A percentile compares a stretch with the other conserved stretches of the same genome.
These are phyloP conservation scores for Perizoma affinitatum DNA, from an alignment of 2,888 invertebrate genomes.

Conservation along the genomic window DNA sequence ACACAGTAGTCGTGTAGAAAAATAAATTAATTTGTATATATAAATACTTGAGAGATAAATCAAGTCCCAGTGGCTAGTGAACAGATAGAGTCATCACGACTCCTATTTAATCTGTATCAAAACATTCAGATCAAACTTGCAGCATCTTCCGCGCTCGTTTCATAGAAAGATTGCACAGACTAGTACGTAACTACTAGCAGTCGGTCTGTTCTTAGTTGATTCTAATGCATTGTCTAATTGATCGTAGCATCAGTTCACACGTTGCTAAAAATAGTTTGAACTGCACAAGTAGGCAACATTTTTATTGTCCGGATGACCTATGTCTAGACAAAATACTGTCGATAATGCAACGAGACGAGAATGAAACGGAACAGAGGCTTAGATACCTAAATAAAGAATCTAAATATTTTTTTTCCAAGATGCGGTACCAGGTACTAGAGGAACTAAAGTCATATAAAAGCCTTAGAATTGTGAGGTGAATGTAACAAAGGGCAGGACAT, in stretches of 20 bases:
- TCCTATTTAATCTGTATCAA: background rate
- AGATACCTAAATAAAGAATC: too few relatives aligned
- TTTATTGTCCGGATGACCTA: slow-evolving; percentile 52
- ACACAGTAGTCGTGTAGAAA: too few relatives aligned
- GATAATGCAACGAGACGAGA: background rate
- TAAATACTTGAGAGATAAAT: too few relatives aligned
- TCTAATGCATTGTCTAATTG: slow-evolving; percentile 38
- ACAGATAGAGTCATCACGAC: background rate
- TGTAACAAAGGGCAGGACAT: too few relatives aligned
- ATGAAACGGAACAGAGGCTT: background rate
- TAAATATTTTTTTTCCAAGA: too few relatives aligned
- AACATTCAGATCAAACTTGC: background rate
- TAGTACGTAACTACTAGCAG: background rate
- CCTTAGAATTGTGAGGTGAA: too few relatives aligned
- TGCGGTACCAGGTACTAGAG: too few relatives aligned
- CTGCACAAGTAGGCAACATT: slow-evolving; percentile 38
- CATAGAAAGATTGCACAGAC: slow-evolving; percentile 3
- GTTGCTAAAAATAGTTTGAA: slow-evolving; percentile 55
- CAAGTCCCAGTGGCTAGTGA: too few relatives aligned
- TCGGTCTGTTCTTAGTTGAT: slow-evolving; percentile 12
- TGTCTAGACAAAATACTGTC: slow-evolving; percentile 45
- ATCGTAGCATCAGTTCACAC: slow-evolving; percentile 55
- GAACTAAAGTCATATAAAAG: too few relatives aligned
- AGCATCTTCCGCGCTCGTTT: slow-evolving; percentile 2
- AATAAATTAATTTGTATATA: too few relatives aligned